Evolutionary conservation across 2,888 invertebrate species (phyloP), one percentile per base, ranked within the genome.

Genomic region (Patella ulyssiponensis): DNA sequence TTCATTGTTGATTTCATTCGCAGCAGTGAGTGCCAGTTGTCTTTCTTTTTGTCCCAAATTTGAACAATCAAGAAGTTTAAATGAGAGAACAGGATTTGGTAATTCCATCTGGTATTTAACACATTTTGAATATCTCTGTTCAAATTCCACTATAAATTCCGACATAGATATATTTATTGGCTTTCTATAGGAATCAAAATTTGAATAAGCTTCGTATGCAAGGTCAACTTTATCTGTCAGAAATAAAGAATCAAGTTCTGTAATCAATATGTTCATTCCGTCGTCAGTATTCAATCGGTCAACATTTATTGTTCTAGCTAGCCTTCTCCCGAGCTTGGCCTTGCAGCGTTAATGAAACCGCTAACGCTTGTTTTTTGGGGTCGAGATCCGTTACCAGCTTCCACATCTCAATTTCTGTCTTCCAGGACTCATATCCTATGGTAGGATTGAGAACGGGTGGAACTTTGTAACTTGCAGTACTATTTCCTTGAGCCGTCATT

Each of bases 11-110:
- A 5, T 17, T 17, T 58, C 58, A 5, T 15, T 9, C 20, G 58
- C 7, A 58, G 58, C 58, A n/a, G 58, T 58, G n/a, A 58, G 20
- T n/a, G 58, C 58, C 14, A 58, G 20, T 58, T 58, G 58, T 58
- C 58, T 58, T 14, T 58, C 58, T 17, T 9, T 58, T 12, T 58
- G 58, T 5, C n/a, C 5, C 7, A 58, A 17, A 17, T 58, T 58
- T 15, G 58, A 12, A 14, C 58, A n/a, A 58, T 58, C 58, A 7
- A 58, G 23, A 9, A 69, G 23, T 20, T 51, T 75, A 17, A 75
- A 75, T 4, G 69, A 17, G 27, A 75, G 20, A 64, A 75, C 75
- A 33, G 69, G 17, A 69, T 64, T 20, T 69, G 72, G 72, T 44
- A 72, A 52, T 14, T 52, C n/a, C 52, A 72, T 72, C 15, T 72